Percentiles rank a stretch among this genome's conserved stretches.
These are phyloP conservation scores for Eupeodes latifasciatus DNA, from an alignment of 2,888 invertebrate genomes.

Conservation along the genomic window DNA sequence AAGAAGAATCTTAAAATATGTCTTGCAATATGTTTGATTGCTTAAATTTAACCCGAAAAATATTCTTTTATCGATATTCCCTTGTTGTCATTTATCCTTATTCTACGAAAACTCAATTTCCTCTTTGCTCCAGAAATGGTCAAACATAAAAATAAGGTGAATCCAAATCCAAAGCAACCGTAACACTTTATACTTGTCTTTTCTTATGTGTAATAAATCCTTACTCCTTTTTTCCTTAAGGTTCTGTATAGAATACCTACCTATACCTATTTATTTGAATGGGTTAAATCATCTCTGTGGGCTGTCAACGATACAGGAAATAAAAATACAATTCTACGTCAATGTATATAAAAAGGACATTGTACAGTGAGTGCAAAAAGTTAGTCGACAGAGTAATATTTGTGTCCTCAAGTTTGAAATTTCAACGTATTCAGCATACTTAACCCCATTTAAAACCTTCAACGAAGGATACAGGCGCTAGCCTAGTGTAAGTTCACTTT, in stretches of 20 bases:
- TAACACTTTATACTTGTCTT: conserved; percentile 30
- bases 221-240: not conserved
- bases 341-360: not conserved
- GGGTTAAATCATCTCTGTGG: conserved; percentile 56
- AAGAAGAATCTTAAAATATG: not conserved
- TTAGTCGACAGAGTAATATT: not conserved
- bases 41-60: conserved; percentile 27
- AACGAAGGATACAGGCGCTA: no score
- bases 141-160: conserved; percentile 72
- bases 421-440: no score
- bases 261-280: conserved; percentile 40
- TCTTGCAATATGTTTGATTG: not conserved
- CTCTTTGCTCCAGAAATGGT: conserved; percentile 61
- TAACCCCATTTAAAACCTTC: no score
- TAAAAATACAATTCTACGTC: conserved; percentile 33
- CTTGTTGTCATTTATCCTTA: conserved; percentile 27
- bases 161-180: conserved; percentile 62
- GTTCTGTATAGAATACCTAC: conserved; percentile 5
- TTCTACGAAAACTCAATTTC: conserved; percentile 67
- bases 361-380: not conserved
- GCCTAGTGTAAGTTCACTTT: not conserved
- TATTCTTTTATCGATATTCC: conserved; percentile 13
- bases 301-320: conserved; percentile 55
- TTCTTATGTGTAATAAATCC: conserved; percentile 22
- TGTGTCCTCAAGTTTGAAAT: no score